phyloP scores from a whole-genome alignment of 2,797 vertebrate genomes.

The Percopsis omiscomaycus region DNA sequence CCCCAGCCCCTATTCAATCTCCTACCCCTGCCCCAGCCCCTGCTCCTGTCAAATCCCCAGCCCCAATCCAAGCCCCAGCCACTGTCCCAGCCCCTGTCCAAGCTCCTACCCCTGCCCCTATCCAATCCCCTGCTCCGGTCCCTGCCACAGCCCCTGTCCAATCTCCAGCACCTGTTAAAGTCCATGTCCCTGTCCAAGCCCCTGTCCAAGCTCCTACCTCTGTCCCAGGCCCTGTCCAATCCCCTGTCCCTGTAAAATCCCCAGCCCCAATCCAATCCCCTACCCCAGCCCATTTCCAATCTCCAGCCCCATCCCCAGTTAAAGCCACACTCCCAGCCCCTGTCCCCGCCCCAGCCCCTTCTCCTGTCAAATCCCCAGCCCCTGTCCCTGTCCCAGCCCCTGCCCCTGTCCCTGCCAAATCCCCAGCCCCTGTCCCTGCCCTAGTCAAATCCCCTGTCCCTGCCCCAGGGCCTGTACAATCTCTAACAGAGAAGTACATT shows the following conservation, averaged over 20 bases:
- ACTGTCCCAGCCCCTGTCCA: no score
- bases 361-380: no score
- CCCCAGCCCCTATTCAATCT: neutral
- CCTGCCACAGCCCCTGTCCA: slow-evolving; percentile 25
- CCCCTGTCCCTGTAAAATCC: no score
- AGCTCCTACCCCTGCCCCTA: no score
- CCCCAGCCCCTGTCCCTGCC: no score
- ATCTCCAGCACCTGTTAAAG: slow-evolving; percentile 33
- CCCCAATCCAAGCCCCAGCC: slow-evolving; percentile 32
- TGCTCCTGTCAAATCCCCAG: slow-evolving; percentile 30
- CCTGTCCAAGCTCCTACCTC: no score
- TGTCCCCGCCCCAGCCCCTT: no score
- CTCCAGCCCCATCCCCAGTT: neutral
- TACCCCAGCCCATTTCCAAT: neutral
- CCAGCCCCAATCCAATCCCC: neutral
- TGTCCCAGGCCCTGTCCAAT: neutral
- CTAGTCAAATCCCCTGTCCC: no score
- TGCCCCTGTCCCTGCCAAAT: no score
- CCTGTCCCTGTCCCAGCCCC: no score
- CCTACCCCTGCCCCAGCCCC: neutral
- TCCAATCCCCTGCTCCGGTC: neutral
- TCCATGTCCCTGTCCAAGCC: slow-evolving; percentile 23
- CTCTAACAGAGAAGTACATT: no score
- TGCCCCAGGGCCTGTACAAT: no score
- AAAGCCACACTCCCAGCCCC: neutral